Percentiles rank a stretch among this genome's conserved stretches.
Conservation (phyloP, 2,888 invertebrate species). For the Noctua janthe region DNA sequence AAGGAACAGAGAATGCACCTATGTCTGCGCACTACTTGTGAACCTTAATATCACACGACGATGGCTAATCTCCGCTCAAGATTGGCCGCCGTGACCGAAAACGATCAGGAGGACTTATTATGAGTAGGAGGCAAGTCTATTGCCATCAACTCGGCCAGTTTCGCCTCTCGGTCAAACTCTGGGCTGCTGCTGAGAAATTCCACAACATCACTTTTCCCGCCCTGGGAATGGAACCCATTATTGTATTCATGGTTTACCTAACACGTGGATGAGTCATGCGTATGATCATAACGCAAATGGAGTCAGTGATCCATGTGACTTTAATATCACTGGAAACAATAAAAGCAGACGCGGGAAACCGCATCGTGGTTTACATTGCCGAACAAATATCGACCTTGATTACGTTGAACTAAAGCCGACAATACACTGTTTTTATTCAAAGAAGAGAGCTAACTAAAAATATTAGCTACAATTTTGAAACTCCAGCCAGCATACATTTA, state of each 20-base stretch:
- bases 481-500: slow-evolving; percentile 2
- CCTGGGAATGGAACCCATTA: not conserved
- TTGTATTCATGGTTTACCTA: not conserved
- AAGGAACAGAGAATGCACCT: too few relatives aligned
- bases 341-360: not conserved
- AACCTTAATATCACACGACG: too few relatives aligned
- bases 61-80: too few relatives aligned
- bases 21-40: too few relatives aligned
- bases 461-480: slow-evolving; percentile 16
- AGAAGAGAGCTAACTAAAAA: not conserved
- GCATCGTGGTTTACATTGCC: not conserved
- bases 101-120: too few relatives aligned
- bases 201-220: not conserved
- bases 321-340: not conserved
- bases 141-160: not conserved
- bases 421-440: not conserved
- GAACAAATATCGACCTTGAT: slow-evolving; percentile 2
- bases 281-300: not conserved
- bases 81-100: too few relatives aligned
- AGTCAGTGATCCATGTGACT: not conserved
- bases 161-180: not conserved
- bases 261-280: not conserved
- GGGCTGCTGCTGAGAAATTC: not conserved
- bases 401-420: not conserved
- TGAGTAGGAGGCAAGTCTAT: not conserved